Evolutionary conservation across 64 coral and sea anemone genomes (phyloP).

Genomic region (Stichodactyla mertensii): DNA sequence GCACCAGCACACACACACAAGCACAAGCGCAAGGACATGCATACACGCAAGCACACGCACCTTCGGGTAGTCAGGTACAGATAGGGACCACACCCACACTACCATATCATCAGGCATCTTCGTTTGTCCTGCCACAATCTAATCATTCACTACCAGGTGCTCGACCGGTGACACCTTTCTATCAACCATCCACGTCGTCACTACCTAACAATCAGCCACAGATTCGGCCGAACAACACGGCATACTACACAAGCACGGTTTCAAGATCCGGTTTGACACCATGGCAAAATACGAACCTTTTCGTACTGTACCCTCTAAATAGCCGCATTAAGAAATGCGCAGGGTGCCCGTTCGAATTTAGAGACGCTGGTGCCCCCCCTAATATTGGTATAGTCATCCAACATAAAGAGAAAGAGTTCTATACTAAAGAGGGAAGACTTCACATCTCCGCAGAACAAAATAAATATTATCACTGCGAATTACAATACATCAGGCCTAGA

Average conservation of each 20-base stretch:
- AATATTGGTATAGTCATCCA: slow-evolving; percentile 38
- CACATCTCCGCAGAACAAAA: slow-evolving; percentile 30
- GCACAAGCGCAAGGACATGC: not conserved
- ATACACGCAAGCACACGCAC: not conserved
- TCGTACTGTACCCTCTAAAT: slow-evolving; percentile 15
- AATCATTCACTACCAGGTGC: not conserved
- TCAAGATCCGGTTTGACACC: slow-evolving; percentile 12
- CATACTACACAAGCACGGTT: not conserved
- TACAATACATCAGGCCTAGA: slow-evolving; percentile 8
- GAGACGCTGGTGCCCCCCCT: slow-evolving; percentile 16
- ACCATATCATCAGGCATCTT: slow-evolving; percentile 1
- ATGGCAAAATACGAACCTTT: slow-evolving; percentile 32
- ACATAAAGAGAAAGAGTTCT: slow-evolving; percentile 34
- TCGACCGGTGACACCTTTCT: not conserved
- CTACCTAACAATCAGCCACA: not conserved
- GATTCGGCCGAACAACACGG: not conserved
- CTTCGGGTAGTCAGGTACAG: not conserved
- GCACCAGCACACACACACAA: not conserved
- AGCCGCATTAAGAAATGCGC: slow-evolving; percentile 26
- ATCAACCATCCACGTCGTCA: not conserved
- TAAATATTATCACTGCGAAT: slow-evolving; percentile 28
- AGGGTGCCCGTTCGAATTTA: slow-evolving; percentile 23
- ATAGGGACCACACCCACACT: not conserved
- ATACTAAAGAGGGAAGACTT: slow-evolving; percentile 7
- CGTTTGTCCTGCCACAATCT: not conserved